Base-by-base conservation (phyloP, 2,888 invertebrate species). In the Capitulum mitella region DNA sequence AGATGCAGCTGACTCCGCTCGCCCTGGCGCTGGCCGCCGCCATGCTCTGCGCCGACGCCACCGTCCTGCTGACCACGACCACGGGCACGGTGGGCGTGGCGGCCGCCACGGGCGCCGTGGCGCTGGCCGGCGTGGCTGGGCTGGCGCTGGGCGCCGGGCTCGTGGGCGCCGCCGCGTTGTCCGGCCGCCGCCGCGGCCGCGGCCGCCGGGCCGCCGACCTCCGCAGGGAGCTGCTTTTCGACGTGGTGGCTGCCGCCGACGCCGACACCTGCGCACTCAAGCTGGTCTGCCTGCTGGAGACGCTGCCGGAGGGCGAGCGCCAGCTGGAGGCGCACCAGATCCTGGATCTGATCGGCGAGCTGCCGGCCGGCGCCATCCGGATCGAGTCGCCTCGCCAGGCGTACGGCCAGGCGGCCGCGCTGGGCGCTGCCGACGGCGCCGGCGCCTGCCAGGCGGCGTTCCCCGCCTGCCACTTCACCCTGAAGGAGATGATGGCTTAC, bases 281-380 rank as follows among this genome's bases (percentile, higher is more conserved):
- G 61, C 34, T 61, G 14, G 34, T 61, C 61, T 61, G 61, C 32
- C 61, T 61, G 61, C 61, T 61, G 61, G 61, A 32, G 61, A 34
- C 61, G 61, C 32, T n/a, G 61, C 61, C 32, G 61, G 14, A 61
- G 61, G 14, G 3, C 29, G 6, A 34, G 32, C 61, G 61, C 16
- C 19, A 14, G 16, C 29, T 2, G 16, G 61, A 34, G 32, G 61
- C 61, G 32, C 29, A 34, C 61, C 16, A 14, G 16, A 29, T 61
- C 6, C 61, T 61, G 32, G 32, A 14, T 12, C 61, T 32, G 61
- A 19, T 34, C 6, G 32, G 61, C 61, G 32, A 32, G 61, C 61
- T 34, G 34, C 12, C 16, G 32, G 58, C 58, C 29, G 58, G n/a
- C n/a, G n/a, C n/a, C 10, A 2, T n/a, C 14, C 34, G 34, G 61